Conservation (phyloP, 2,113 vertebrate species). For the Panthera tigris region DNA sequence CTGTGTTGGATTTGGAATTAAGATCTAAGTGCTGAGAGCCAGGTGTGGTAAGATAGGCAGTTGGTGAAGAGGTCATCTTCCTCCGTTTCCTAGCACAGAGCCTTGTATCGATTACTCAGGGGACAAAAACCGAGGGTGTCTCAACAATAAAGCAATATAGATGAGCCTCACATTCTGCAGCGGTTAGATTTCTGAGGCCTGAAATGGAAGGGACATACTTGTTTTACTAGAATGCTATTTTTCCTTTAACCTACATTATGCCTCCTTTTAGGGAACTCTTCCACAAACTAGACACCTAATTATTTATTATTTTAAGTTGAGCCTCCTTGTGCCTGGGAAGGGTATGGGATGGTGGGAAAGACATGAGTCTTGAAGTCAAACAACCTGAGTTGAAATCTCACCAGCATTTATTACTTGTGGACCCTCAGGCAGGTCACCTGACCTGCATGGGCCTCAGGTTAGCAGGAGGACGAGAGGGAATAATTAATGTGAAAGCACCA, state of each 20-base stretch:
- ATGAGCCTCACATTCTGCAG: not conserved
- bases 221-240: not conserved
- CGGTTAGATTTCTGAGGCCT: not conserved
- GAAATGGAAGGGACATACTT: not conserved
- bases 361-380: not conserved
- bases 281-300: not conserved
- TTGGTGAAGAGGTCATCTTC: not conserved
- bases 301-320: constrained; percentile 17
- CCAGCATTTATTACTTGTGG: not conserved
- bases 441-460: not conserved
- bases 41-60: not conserved
- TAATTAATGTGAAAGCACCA: not conserved
- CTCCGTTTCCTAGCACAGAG: not conserved
- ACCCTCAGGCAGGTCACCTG: not conserved
- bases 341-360: not conserved
- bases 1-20: not conserved
- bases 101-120: not conserved
- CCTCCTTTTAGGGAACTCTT: not conserved
- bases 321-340: not conserved
- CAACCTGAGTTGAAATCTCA: not conserved
- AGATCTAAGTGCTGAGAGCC: not conserved
- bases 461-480: not conserved
- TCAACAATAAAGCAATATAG: not conserved
- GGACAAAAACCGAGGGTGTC: not conserved
- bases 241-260: not conserved